Evolutionary conservation across 1,140 invertebrate genomes (phyloP), one percentile per base, ranked within the genome.

Genomic region (Drosophila insularis): DNA sequence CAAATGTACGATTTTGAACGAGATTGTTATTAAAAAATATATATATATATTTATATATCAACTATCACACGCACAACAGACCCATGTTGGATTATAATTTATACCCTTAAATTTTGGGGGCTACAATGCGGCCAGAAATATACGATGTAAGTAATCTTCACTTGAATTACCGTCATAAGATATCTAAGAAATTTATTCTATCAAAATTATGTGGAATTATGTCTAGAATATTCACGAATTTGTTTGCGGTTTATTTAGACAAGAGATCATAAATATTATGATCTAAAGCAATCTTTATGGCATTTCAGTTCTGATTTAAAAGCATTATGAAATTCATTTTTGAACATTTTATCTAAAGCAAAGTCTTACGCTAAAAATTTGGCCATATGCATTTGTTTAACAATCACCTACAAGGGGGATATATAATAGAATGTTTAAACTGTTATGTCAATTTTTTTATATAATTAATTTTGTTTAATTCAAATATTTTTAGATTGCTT

Each of bases 101-200:
- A 90, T 75, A 90, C 87, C 87, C 87, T 90, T 90, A 90, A 90
- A 75, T 89, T 81, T 77, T 84, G 87, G 87, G 87, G 87, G 87
- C 82, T 90, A 90, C 87, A 90, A 90, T 90, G 87, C 82, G 87
- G 87, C 87, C 87, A 90, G 80, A 90, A 90, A 80, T 84, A 90
- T 90, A 90, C 87, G 76, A 90, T 90, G 87, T 90, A 84, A 90
- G 87, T 89, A 50, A 4, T 50, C 2, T 19, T 21, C 43, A 50
- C 8, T 21, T 50, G 19, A 21, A 50, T 19, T 19, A 11, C 6
- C 10, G 13, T 50, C 43, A 50, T 19, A n/a, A 21, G 17, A 50
- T 17, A 17, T 2, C 32, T 17, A 46, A 17, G 40, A 17, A 46
- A 46, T 46, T 46, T 14, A 2, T 11, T 11, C 14, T 17, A 50